These are phyloP conservation scores for Thalpophila matura DNA, from an alignment of 2,888 invertebrate species.

Conservation along the genomic window DNA sequence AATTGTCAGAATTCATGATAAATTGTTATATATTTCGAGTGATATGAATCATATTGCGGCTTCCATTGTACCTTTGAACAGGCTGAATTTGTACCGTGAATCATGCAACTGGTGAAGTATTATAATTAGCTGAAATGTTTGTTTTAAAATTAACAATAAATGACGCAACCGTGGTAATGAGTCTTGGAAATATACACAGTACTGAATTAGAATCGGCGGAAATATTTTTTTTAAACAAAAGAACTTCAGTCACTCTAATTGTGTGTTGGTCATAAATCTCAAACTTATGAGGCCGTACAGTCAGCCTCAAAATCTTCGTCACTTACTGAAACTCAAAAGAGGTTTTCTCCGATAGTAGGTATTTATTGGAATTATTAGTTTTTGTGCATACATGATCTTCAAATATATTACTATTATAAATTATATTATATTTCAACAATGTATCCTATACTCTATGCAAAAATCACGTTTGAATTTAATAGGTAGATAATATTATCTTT, in stretches of 20 bases:
- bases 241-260: neutral
- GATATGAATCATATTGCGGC: slow-evolving; percentile 39
- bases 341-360: no score
- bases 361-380: no score
- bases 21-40: slow-evolving; percentile 48
- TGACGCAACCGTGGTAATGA: slow-evolving; percentile 34
- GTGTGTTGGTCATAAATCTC: neutral
- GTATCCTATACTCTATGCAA: no score
- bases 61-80: neutral
- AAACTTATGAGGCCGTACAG: no score
- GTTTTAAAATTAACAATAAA: slow-evolving; percentile 47
- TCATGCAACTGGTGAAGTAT: slow-evolving; percentile 19
- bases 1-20: slow-evolving; percentile 46
- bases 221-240: neutral
- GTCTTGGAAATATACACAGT: slow-evolving; percentile 3
- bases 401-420: no score
- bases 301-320: no score
- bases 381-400: no score
- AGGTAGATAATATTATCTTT: no score
- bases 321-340: no score
- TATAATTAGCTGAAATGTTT: slow-evolving; percentile 41
- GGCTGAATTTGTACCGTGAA: slow-evolving; percentile 13
- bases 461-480: no score
- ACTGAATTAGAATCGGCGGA: slow-evolving; percentile 21
- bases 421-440: no score